A percentile compares a stretch with the other conserved stretches of the same genome.
phyloP scores from a whole-genome alignment of 2,113 vertebrate species.

The Gasterosteus nipponicus region DNA sequence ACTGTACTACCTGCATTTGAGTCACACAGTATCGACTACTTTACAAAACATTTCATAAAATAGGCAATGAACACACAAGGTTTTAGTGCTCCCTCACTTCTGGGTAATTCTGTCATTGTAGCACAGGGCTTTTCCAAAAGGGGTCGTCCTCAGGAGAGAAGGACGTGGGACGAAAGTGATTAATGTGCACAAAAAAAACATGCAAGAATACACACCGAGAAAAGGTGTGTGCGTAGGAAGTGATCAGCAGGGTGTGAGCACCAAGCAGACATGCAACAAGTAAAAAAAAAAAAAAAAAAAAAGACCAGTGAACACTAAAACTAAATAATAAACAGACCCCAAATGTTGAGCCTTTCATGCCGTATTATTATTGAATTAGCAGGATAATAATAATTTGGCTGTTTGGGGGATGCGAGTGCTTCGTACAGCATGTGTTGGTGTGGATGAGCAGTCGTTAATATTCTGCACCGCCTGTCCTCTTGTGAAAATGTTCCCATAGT shows the following conservation, averaged over 20 bases:
- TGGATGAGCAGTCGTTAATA: background rate
- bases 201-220: constrained; percentile 32
- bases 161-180: constrained; percentile 64
- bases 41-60: background rate
- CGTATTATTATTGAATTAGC: background rate
- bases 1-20: background rate
- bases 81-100: background rate
- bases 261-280: constrained; percentile 42
- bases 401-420: background rate
- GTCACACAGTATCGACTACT: background rate
- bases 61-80: constrained; percentile 2
- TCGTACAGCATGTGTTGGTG: background rate
- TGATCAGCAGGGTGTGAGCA: constrained; percentile 41
- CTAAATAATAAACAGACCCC: too few species aligned
- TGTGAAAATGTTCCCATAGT: background rate
- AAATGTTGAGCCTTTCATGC: background rate
- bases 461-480: background rate
- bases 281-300: constrained; percentile 13
- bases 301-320: too few species aligned
- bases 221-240: constrained; percentile 64
- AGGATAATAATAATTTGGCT: background rate
- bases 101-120: constrained; percentile 34
- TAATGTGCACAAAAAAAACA: constrained; percentile 40
- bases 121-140: constrained; percentile 45
- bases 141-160: constrained; percentile 44